Conservation (phyloP, 35 echinoderm and acorn worm species). For the Lytechinus pictus region DNA sequence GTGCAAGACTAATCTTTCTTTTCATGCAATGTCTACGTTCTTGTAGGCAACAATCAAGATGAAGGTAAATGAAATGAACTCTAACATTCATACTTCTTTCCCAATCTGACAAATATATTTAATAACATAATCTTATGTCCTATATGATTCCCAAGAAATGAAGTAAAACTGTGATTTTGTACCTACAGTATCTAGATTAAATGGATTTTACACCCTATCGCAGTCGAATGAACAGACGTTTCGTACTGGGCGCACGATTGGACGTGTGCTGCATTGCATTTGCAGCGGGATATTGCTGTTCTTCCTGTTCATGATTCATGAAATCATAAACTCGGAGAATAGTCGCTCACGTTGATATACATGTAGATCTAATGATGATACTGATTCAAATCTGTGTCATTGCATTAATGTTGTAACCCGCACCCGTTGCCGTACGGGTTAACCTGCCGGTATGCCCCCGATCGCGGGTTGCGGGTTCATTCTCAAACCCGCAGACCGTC, state of each 20-base stretch:
- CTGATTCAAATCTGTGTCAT: too few species aligned
- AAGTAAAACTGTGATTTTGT: background rate
- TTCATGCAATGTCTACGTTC: slow-evolving; percentile 34
- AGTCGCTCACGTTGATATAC: too few species aligned
- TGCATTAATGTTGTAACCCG: too few species aligned
- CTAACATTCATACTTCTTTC: background rate
- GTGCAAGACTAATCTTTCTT: background rate
- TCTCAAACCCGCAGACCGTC: too few species aligned
- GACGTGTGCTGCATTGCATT: background rate
- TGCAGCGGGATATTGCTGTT: too few species aligned
- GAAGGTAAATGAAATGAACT: background rate
- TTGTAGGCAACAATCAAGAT: slow-evolving; percentile 26
- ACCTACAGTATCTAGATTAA: background rate
- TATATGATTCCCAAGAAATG: background rate
- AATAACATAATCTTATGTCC: background rate
- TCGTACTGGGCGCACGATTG: too few species aligned
- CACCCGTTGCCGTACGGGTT: too few species aligned
- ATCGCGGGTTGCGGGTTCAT: too few species aligned
- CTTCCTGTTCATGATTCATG: too few species aligned
- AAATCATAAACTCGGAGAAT: too few species aligned
- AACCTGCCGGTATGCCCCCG: too few species aligned
- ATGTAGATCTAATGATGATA: too few species aligned
- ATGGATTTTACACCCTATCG: background rate
- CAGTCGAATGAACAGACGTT: background rate
- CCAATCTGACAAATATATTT: background rate